Conservation (phyloP, 2,113 vertebrate genomes). For the Sturnus vulgaris region DNA sequence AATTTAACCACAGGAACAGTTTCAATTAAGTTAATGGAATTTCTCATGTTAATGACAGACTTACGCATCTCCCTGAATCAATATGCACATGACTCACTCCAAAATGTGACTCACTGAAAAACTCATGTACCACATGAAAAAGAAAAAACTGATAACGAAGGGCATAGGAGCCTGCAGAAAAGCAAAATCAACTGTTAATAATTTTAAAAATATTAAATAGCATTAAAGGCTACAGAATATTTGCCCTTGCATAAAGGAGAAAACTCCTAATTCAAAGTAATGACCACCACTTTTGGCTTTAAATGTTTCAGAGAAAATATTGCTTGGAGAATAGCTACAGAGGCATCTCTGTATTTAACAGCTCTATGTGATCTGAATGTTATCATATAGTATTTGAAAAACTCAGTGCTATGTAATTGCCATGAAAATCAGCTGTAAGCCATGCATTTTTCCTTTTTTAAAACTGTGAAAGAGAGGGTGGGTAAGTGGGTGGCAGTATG, state of each 20-base stretch:
- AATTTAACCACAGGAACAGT: not conserved
- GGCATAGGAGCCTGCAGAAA: not conserved
- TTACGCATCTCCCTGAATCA: not conserved
- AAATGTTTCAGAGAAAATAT: not conserved
- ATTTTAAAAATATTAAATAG: not conserved
- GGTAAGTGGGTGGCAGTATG: slow-evolving; percentile 60
- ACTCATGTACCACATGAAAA: not conserved
- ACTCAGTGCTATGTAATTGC: not conserved
- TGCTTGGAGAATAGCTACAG: not conserved
- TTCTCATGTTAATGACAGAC: slow-evolving; percentile 17
- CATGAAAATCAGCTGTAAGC: slow-evolving; percentile 39
- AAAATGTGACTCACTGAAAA: slow-evolving; percentile 43
- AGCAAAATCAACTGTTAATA: not conserved
- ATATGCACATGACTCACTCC: slow-evolving; percentile 41
- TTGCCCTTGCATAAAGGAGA: not conserved
- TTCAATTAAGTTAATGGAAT: slow-evolving; percentile 20
- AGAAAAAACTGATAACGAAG: not conserved
- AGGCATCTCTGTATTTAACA: not conserved
- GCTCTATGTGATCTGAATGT: not conserved
- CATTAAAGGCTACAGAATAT: not conserved
- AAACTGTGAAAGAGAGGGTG: slow-evolving; percentile 57
- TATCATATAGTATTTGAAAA: slow-evolving; percentile 25
- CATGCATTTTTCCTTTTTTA: slow-evolving; percentile 59
- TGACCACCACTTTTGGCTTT: not conserved
- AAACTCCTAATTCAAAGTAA: not conserved